Conservation (phyloP, 2,113 vertebrate species). For the Acanthochromis polyacanthus region DNA sequence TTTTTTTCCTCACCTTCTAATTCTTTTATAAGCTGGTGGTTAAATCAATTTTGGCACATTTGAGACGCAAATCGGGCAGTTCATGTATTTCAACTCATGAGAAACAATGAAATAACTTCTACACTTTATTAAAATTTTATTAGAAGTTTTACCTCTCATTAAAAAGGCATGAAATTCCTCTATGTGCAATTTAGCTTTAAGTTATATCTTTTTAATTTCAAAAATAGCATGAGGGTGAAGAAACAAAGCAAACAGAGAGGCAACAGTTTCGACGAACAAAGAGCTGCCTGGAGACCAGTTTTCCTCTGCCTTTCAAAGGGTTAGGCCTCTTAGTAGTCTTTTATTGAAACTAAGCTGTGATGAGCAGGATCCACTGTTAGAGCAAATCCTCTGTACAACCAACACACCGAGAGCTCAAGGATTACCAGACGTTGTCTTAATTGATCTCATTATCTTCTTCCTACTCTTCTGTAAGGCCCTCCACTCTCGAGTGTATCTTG, state of each 20-base stretch:
- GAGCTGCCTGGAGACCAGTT: constrained; percentile 37
- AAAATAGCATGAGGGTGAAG: constrained; percentile 38
- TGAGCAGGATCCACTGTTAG: constrained; percentile 50
- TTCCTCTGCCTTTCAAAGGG: constrained; percentile 51
- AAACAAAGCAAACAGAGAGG: constrained; percentile 44
- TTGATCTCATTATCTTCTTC: constrained; percentile 77
- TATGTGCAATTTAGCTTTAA: constrained; percentile 59
- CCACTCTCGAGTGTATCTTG: constrained; percentile 46
- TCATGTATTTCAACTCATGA: not conserved
- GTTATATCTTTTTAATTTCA: constrained; percentile 28
- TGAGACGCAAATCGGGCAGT: not conserved
- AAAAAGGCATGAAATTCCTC: constrained; percentile 60
- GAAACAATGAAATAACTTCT: not conserved
- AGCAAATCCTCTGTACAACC: constrained; percentile 52
- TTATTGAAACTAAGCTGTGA: constrained; percentile 67
- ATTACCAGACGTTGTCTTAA: constrained; percentile 77
- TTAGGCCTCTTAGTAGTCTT: constrained; percentile 55
- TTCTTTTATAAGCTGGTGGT: constrained; percentile 2
- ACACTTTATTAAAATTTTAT: not conserved
- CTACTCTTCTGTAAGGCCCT: constrained; percentile 60
- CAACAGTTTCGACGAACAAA: constrained; percentile 57
- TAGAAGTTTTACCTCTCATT: constrained; percentile 27
- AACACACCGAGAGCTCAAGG: constrained; percentile 53
- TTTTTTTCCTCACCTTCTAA: constrained; percentile 7
- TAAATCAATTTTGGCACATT: not conserved